Conservation (phyloP, 1,140 invertebrate genomes). For the Danaus plexippus region DNA sequence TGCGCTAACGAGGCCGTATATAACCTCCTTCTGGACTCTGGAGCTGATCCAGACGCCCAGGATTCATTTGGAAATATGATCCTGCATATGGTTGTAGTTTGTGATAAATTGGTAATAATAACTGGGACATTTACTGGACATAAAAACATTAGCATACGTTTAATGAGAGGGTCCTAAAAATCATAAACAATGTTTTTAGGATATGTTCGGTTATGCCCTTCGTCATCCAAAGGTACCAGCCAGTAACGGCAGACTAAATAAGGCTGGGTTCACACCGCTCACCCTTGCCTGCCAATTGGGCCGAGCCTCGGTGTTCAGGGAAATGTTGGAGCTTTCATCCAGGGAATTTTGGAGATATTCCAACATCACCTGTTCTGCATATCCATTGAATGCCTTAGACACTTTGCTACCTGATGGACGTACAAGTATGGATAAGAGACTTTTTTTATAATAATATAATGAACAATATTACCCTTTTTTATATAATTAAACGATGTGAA, state of each 20-base stretch:
- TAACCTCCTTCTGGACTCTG: slow-evolving; percentile 92
- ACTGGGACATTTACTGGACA: no score
- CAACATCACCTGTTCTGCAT: slow-evolving; percentile 98
- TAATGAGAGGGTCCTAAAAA: neutral
- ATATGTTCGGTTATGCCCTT: slow-evolving; percentile 98
- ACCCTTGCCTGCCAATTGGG: slow-evolving; percentile 97
- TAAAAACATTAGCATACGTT: neutral
- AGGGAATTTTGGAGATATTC: slow-evolving; percentile 99
- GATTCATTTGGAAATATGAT: slow-evolving; percentile 97
- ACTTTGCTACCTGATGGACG: slow-evolving; percentile 94
- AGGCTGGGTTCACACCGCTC: slow-evolving; percentile 92
- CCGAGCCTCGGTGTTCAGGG: slow-evolving; percentile 94
- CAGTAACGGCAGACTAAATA: slow-evolving; percentile 89
- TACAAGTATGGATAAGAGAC: slow-evolving; percentile 81
- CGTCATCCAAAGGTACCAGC: slow-evolving; percentile 94
- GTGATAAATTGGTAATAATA: slow-evolving; percentile 89
- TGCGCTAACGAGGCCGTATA: slow-evolving; percentile 98
- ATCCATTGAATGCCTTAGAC: slow-evolving; percentile 96
- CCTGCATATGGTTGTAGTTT: slow-evolving; percentile 98
- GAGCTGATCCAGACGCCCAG: slow-evolving; percentile 93
- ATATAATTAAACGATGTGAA: no score
- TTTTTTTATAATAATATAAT: no score
- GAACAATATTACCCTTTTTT: no score
- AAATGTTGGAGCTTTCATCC: slow-evolving; percentile 97
- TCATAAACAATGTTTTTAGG: slow-evolving; percentile 71